Evolutionary conservation across 2,797 vertebrate species (phyloP), one percentile per base, ranked within the genome.

Genomic region (Podarcis lilfordi): DNA sequence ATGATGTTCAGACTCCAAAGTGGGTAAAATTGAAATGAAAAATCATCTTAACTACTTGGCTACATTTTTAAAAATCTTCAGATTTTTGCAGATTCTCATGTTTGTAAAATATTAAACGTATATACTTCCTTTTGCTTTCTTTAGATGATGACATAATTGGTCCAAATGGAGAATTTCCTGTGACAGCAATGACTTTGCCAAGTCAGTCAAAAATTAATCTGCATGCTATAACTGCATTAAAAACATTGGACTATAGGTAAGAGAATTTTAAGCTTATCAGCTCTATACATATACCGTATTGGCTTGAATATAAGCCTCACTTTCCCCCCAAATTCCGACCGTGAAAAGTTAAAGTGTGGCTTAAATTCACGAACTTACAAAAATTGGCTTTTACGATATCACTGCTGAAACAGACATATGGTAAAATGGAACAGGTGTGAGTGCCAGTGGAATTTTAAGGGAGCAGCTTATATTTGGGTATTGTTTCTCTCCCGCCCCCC

Each of bases 151-250:
- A 97, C 61, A 95, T 90, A 27, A 92, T 95, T 59, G 91, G 4
- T 8, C 90, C 94, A 19, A 79, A 0, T 13, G 96, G 94, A 7
- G 97, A 96, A 61, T 86, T 90, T 83, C 81, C 93, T 45, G 94
- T 89, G 9, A 98, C 98, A 74, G 98, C 98, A 79, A 98, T 99
- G 98, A 99, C 98, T 0, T 96, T 99, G 32, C 99, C 98, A 40
- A 99, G 98, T 88, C 97, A 98, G 88, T 97, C 97, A 80, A 96
- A 84, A 81, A 92, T 99, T 91, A 98, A 98, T 79, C 4, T 97
- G 2, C 98, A 98, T 0, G 94, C 96, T 91, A 97, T 99, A 50
- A 95, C 96, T 89, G 96, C 97, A 0, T 96, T 98, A 8, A 99
- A 98, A 92, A 89, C 96, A 0, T 3, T 99, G 93, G 97, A 97